Conservation (phyloP, 2,888 invertebrate species). For the Pterostichus madidus region DNA sequence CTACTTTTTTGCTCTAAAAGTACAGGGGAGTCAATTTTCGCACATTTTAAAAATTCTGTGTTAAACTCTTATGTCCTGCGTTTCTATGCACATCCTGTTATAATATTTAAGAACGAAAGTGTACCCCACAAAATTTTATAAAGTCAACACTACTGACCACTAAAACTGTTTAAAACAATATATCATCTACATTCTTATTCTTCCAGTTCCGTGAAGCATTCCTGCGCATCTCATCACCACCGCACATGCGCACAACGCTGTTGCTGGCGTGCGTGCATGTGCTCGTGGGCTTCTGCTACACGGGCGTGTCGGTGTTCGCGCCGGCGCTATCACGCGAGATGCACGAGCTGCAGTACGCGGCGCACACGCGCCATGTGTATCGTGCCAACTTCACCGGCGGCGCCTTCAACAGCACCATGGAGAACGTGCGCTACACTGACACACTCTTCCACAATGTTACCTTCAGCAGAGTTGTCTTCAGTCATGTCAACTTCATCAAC, state of each 20-base stretch:
- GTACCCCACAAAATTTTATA: too few relatives aligned
- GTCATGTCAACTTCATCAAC: constrained; percentile 85
- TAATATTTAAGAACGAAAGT: too few relatives aligned
- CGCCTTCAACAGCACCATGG: constrained; percentile 81
- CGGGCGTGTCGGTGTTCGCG: constrained; percentile 80
- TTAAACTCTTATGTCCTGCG: too few relatives aligned
- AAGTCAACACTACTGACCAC: too few relatives aligned
- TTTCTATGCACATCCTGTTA: too few relatives aligned
- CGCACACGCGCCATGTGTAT: constrained; percentile 71
- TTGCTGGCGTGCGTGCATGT: constrained; percentile 81
- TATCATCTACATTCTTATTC: neutral
- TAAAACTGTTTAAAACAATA: too few relatives aligned
- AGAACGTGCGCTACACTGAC: constrained; percentile 83
- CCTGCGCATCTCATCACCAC: constrained; percentile 83
- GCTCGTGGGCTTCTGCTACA: constrained; percentile 79
- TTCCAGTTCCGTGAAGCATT: constrained; percentile 85
- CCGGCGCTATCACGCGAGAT: constrained; percentile 78
- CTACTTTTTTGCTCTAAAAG: too few relatives aligned
- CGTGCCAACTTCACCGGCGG: constrained; percentile 72
- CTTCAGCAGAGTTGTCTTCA: constrained; percentile 84
- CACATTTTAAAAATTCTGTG: too few relatives aligned
- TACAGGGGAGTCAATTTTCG: too few relatives aligned
- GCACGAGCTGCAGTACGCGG: constrained; percentile 75
- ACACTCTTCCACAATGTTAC: constrained; percentile 82
- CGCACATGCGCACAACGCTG: constrained; percentile 82